Conservation (phyloP, 2,113 vertebrate genomes). For the Tragelaphus imberbis region DNA sequence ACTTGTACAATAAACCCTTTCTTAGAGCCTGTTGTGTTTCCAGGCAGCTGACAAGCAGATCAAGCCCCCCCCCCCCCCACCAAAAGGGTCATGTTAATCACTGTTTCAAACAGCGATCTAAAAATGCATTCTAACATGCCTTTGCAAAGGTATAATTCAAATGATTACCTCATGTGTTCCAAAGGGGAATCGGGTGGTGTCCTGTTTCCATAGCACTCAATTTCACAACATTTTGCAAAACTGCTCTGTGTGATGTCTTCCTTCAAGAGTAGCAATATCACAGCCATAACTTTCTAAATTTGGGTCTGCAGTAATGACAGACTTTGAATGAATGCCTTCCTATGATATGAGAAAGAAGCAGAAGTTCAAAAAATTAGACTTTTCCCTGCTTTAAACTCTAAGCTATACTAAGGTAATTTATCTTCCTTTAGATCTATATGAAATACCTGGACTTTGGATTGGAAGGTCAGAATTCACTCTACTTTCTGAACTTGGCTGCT, state of each 20-base stretch:
- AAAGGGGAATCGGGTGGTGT: slow-evolving; percentile 44
- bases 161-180: slow-evolving; percentile 64
- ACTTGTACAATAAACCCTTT: slow-evolving; percentile 45
- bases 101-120: slow-evolving; percentile 51
- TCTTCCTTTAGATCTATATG: neutral
- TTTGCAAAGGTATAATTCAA: slow-evolving; percentile 72
- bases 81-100: slow-evolving; percentile 61
- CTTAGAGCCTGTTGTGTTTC: slow-evolving; percentile 50
- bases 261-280: slow-evolving; percentile 60
- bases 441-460: slow-evolving; percentile 15
- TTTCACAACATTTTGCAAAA: slow-evolving; percentile 67
- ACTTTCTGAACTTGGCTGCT: neutral
- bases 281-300: slow-evolving; percentile 68
- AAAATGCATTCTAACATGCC: slow-evolving; percentile 59
- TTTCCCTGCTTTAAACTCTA: slow-evolving; percentile 24
- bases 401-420: neutral
- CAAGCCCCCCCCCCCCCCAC: slow-evolving; percentile 38
- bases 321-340: slow-evolving; percentile 63
- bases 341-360: slow-evolving; percentile 33
- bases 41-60: slow-evolving; percentile 51
- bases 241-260: slow-evolving; percentile 63
- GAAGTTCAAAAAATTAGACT: slow-evolving; percentile 47
- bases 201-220: slow-evolving; percentile 62
- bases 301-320: slow-evolving; percentile 63
- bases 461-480: neutral